Percentiles rank a stretch among this genome's conserved stretches.
phyloP scores from a whole-genome alignment of 2,113 vertebrate species.

The Cinclus cinclus region DNA sequence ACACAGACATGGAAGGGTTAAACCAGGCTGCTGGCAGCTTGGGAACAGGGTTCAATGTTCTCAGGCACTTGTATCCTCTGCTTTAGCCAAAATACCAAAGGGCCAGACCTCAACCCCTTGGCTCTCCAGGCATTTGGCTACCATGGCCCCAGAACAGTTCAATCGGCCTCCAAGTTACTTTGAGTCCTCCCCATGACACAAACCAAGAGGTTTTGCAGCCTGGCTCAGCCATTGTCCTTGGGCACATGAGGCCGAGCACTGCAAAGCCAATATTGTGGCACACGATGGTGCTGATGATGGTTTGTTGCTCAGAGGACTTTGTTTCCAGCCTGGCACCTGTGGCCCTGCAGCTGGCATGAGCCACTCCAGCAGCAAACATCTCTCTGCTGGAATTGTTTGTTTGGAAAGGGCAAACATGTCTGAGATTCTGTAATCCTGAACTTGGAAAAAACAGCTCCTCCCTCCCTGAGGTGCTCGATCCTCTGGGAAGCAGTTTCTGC shows the following conservation, averaged over 20 bases:
- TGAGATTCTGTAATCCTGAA: not conserved
- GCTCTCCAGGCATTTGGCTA: not conserved
- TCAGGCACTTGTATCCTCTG: not conserved
- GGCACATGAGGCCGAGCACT: not conserved
- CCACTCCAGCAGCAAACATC: not conserved
- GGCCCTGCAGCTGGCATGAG: not conserved
- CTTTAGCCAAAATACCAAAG: not conserved
- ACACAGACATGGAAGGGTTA: not conserved
- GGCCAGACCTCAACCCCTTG: not conserved
- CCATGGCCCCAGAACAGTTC: not conserved
- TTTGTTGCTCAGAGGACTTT: not conserved
- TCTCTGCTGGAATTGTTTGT: not conserved
- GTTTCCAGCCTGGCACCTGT: not conserved
- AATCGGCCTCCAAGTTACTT: not conserved
- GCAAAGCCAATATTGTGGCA: not conserved
- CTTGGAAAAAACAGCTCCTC: not conserved
- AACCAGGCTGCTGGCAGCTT: not conserved
- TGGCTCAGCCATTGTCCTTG: rapidly evolving
- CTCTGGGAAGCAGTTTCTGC: not conserved
- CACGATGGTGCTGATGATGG: rapidly evolving
- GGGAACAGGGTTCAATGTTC: not conserved
- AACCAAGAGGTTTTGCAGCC: not conserved
- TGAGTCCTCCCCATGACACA: not conserved
- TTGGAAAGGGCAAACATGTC: not conserved
- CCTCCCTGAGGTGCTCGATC: not conserved